Percentiles rank a stretch among this genome's conserved stretches.
These are phyloP conservation scores for Lathamus discolor DNA, from an alignment of 2,113 vertebrate species.

Conservation along the genomic window DNA sequence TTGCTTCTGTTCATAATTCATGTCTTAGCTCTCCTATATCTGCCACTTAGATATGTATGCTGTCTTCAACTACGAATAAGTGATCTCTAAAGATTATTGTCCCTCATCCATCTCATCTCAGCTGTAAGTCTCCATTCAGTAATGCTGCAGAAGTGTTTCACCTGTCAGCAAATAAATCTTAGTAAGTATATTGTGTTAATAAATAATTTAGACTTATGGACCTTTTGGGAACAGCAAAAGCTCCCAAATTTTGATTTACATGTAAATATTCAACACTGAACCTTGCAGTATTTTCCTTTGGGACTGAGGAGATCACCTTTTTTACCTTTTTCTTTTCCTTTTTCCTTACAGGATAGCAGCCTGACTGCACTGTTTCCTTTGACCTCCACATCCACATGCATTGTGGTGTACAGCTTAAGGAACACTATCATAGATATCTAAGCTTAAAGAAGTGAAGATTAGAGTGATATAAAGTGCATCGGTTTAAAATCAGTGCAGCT, in stretches of 20 bases:
- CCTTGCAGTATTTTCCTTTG: not conserved
- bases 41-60: not conserved
- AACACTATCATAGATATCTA: not conserved
- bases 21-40: not conserved
- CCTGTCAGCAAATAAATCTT: not conserved
- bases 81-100: not conserved
- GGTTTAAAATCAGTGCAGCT: not conserved
- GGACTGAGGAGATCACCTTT: not conserved
- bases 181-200: not conserved
- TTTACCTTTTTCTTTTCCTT: accelerated
- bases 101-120: not conserved
- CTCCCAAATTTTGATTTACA: not conserved
- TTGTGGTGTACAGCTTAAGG: not conserved
- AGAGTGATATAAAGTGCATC: not conserved
- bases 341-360: accelerated
- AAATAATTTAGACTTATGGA: not conserved
- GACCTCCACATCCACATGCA: not conserved
- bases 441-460: not conserved
- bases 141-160: not conserved
- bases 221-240: not conserved
- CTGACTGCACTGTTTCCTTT: not conserved
- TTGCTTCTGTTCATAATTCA: not conserved
- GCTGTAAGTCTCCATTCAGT: not conserved
- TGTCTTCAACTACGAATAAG: not conserved
- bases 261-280: not conserved